These are phyloP conservation scores for Rhagoletis pomonella DNA, from an alignment of 1,140 invertebrate species.

Conservation along the genomic window DNA sequence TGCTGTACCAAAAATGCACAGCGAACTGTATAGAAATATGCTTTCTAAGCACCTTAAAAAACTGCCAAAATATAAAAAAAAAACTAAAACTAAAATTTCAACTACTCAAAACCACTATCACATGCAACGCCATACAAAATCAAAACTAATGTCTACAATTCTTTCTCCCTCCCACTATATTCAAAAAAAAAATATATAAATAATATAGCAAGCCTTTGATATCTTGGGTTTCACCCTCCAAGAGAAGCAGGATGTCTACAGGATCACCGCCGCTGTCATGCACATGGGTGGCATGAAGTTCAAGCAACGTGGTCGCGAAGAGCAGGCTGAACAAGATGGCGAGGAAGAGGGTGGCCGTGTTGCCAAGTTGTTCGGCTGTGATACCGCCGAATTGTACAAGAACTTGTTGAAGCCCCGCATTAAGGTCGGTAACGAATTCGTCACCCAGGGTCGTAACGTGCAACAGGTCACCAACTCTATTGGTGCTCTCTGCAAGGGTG, in stretches of 20 bases:
- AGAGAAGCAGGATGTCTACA: conserved; percentile 98
- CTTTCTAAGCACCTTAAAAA: conserved; percentile 26
- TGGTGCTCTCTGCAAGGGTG: conserved; percentile 97
- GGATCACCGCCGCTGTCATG: conserved; percentile 97
- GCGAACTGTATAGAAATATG: background rate
- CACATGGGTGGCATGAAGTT: conserved; percentile 99
- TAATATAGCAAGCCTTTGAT: conserved; percentile 95
- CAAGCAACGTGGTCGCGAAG: conserved; percentile 99
- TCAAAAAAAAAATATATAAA: background rate
- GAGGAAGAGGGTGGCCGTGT: conserved; percentile 96
- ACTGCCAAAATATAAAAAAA: background rate
- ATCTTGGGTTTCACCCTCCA: conserved; percentile 97
- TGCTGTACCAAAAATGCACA: conserved; percentile 26
- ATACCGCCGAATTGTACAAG: conserved; percentile 93
- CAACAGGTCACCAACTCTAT: conserved; percentile 95
- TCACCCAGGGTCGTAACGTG: conserved; percentile 98
- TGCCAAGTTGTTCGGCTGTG: conserved; percentile 93
- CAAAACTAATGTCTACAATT: background rate
- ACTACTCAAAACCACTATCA: background rate
- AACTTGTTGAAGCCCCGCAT: conserved; percentile 98
- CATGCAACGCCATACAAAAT: background rate
- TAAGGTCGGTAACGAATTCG: conserved; percentile 99
- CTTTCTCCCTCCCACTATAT: background rate
- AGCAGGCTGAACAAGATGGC: conserved; percentile 99
- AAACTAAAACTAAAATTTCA: conserved; percentile 19